Percentiles rank a stretch among this genome's conserved stretches.
phyloP scores from a whole-genome alignment of 1,140 invertebrate species.

The Mylabris phalerata region DNA sequence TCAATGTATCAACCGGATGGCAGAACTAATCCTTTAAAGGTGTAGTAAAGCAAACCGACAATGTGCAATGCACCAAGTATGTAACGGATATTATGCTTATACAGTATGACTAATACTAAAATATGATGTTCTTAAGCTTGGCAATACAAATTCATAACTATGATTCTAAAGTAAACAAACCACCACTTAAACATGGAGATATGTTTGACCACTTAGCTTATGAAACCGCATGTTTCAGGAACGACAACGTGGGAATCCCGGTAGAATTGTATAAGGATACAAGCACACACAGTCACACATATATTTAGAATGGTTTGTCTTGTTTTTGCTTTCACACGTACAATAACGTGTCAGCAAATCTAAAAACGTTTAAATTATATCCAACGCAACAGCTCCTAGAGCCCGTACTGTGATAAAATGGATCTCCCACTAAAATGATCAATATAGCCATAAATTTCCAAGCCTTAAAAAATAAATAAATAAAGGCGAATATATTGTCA shows the following conservation, averaged over 20 bases:
- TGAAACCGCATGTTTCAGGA: constrained; percentile 3
- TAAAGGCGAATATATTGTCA: too few species aligned
- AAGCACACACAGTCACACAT: not conserved
- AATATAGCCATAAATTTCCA: too few species aligned
- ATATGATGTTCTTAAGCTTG: constrained; percentile 19
- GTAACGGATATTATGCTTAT: constrained; percentile 19
- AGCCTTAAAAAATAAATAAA: too few species aligned
- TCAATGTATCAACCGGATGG: not conserved
- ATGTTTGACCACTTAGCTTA: constrained; percentile 15
- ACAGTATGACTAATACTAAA: constrained; percentile 17
- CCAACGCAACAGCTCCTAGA: too few species aligned
- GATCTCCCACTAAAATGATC: too few species aligned
- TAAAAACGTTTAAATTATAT: too few species aligned
- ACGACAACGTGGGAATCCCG: not conserved
- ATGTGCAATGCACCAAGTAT: constrained; percentile 14
- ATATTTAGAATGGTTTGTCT: too few species aligned
- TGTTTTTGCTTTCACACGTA: too few species aligned
- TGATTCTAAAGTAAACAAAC: constrained; percentile 18
- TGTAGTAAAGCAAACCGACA: constrained; percentile 7
- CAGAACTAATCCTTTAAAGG: not conserved
- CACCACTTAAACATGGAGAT: constrained; percentile 13
- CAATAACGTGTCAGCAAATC: too few species aligned
- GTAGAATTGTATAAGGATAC: too few species aligned
- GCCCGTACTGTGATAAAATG: too few species aligned
- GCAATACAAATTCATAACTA: constrained; percentile 17